Conservation (phyloP, 1,140 invertebrate species). For the Drosophila melanica region DNA sequence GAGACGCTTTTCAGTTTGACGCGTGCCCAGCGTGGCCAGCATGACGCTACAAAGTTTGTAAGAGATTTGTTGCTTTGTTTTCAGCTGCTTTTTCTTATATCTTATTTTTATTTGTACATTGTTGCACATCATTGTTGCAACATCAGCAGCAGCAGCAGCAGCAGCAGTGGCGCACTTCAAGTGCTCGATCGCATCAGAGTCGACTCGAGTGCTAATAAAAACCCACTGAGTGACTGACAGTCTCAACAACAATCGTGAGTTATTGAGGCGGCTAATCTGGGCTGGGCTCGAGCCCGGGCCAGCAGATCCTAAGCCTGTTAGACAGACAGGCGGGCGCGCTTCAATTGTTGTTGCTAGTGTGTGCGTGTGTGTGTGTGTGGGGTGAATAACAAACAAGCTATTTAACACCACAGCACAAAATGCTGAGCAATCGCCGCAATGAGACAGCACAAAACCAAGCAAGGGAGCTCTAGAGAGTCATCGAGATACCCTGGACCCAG, state of each 20-base stretch:
- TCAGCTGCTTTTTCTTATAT: neutral
- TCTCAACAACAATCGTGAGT: constrained; percentile 77
- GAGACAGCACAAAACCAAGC: constrained; percentile 56
- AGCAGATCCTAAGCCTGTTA: constrained; percentile 53
- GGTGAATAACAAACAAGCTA: constrained; percentile 79
- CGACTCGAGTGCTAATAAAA: constrained; percentile 77
- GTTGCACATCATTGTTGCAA: constrained; percentile 82
- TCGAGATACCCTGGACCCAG: neutral
- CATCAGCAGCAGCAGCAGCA: constrained; percentile 57
- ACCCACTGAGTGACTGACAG: constrained; percentile 74
- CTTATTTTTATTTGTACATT: constrained; percentile 45
- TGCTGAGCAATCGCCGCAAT: constrained; percentile 68
- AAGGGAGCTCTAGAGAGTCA: neutral
- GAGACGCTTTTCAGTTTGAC: constrained; percentile 63
- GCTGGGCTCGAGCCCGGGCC: constrained; percentile 3
- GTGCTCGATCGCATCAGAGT: constrained; percentile 49
- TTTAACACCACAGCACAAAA: constrained; percentile 72
- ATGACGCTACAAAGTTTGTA: constrained; percentile 57
- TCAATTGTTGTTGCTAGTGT: constrained; percentile 11
- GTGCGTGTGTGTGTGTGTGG: constrained; percentile 47
- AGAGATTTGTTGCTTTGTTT: constrained; percentile 51
- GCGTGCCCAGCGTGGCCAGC: constrained; percentile 70
- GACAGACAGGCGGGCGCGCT: constrained; percentile 48
- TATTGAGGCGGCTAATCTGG: constrained; percentile 76
- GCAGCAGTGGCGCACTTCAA: constrained; percentile 36